Base-by-base conservation (phyloP, 2,113 vertebrate genomes). In the Fregetta grallaria region DNA sequence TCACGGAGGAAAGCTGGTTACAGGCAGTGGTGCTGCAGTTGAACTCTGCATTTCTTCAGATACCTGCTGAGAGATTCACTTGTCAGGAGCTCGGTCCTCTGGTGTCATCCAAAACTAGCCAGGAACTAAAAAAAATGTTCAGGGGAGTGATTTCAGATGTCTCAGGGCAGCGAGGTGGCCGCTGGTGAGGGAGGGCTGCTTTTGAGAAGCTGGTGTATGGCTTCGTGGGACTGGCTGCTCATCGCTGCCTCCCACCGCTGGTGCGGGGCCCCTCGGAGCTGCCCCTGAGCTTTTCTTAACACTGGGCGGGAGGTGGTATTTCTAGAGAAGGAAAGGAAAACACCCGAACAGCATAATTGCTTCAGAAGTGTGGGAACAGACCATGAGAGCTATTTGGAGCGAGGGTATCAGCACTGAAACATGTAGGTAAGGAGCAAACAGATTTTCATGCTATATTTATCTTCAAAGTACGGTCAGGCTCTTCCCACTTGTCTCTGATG, bases 281-380 rank as follows among this genome's bases (percentile, higher is more conserved):
- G 75, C 66, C 34, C 29, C 56, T 4, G 20, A 62, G 83, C 75
- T 88, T 73, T 72, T 50, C 20, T 63, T 47, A 75, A 8, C 17
- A 0, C 23, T 2, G 20, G 40, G 62, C 20, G 1, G 76, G 71
- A 75, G 80, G 61, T 17, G 44, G 27, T n/a, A 29, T 77, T 81
- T 88, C 42, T 45, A 21, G 61, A 45, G 49, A 38, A 49, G n/a
- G 82, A 65, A 84, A 27, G 81, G 91, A 87, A 95, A 83, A 58
- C 91, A 95, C 94, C 91, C 94, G 93, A 93, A 93, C 91, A 87
- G 40, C 78, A 76, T 7, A 55, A 85, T 36, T 61, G 26, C 59
- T 62, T 45, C 3, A 74, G 66, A 42, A 77, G 38, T 58, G 66
- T 89, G 76, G 80, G 89, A 86, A 47, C 65, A 70, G 74, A 22